Percentiles rank a stretch among this genome's conserved stretches.
Evolutionary conservation across 2,113 vertebrate species (phyloP).

Genomic region (Cyprinodon variegatus): DNA sequence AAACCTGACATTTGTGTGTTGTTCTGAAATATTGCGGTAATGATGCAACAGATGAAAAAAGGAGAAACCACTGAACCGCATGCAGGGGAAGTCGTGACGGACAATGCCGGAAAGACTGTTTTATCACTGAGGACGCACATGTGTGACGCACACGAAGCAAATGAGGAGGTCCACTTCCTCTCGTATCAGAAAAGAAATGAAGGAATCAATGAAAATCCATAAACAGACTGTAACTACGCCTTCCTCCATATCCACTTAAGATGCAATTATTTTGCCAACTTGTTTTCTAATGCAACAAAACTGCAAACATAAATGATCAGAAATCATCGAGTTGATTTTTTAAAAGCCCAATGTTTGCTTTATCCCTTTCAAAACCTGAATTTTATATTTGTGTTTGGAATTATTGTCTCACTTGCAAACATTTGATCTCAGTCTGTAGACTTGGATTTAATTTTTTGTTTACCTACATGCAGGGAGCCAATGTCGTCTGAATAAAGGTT

Average conservation of each 20-base stretch:
- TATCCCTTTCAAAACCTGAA: too few relatives aligned
- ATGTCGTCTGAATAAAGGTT: too few relatives aligned
- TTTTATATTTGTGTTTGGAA: too few relatives aligned
- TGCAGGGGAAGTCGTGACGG: slow-evolving; percentile 26
- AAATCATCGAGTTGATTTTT: too few relatives aligned
- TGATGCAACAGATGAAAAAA: neutral
- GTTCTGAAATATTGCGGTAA: slow-evolving; percentile 9
- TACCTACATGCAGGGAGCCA: too few relatives aligned
- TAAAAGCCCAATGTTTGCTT: too few relatives aligned
- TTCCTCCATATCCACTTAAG: neutral
- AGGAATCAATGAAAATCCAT: neutral
- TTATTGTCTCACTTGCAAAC: too few relatives aligned
- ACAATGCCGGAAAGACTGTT: slow-evolving; percentile 27
- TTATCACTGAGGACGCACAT: neutral
- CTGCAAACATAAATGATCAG: too few relatives aligned
- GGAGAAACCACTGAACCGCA: slow-evolving; percentile 1
- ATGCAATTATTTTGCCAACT: neutral
- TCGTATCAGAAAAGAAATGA: slow-evolving; percentile 3
- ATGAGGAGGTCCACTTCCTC: slow-evolving; percentile 21
- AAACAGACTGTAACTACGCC: neutral
- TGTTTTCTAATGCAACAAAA: neutral
- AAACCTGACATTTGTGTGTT: slow-evolving; percentile 8
- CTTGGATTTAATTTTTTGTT: too few relatives aligned
- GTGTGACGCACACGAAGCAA: slow-evolving; percentile 21
- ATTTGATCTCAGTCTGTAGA: too few relatives aligned